A percentile compares a stretch with the other conserved stretches of the same genome.
phyloP scores from a whole-genome alignment of 2,888 invertebrate genomes.

The Caenorhabditis wallacei region DNA sequence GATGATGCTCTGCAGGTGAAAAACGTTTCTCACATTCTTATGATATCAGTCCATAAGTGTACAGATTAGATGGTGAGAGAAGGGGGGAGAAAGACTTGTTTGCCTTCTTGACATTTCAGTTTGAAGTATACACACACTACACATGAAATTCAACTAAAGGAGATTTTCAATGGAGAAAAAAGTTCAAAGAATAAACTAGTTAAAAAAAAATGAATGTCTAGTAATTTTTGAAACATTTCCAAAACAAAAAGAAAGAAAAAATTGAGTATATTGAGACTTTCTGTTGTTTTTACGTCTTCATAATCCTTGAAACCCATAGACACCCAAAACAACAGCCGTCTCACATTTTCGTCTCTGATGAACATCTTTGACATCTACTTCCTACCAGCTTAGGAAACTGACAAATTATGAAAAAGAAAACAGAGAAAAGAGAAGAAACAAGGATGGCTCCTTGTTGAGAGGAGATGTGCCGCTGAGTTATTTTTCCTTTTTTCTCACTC shows the following conservation, averaged over 20 bases:
- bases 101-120: constrained; percentile 40
- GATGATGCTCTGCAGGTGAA: constrained; percentile 11
- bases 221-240: neutral
- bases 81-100: constrained; percentile 32
- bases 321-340: constrained; percentile 19
- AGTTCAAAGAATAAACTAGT: neutral
- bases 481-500: constrained; percentile 23
- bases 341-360: constrained; percentile 13
- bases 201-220: neutral
- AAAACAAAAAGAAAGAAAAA: neutral
- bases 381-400: constrained; percentile 23
- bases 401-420: constrained; percentile 21
- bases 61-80: constrained; percentile 40
- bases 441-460: neutral
- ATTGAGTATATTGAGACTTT: no score
- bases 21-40: constrained; percentile 54
- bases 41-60: constrained; percentile 61
- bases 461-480: constrained; percentile 10
- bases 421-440: constrained; percentile 1
- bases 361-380: constrained; percentile 35
- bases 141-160: constrained; percentile 6
- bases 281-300: constrained; percentile 32
- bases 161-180: neutral
- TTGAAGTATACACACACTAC: constrained; percentile 23
- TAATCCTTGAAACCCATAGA: constrained; percentile 39